These are phyloP conservation scores for Enteromius fasciolatus DNA, from an alignment of 2,797 vertebrate species.

Conservation along the genomic window DNA sequence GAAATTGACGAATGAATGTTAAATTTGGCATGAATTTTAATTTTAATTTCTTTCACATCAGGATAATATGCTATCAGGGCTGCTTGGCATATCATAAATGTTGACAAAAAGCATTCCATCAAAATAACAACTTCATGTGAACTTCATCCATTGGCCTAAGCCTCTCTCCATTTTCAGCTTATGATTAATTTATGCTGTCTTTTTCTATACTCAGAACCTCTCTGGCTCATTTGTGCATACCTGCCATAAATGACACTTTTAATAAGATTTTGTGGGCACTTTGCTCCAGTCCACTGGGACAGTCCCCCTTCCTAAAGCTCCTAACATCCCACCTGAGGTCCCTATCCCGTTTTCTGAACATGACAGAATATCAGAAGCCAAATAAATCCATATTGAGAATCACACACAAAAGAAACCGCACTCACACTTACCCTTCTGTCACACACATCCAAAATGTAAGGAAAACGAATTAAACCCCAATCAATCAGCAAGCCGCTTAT, in stretches of 20 bases:
- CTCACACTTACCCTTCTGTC: conserved; percentile 20
- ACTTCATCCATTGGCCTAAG: conserved; percentile 46
- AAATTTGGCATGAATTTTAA: background rate
- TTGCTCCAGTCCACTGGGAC: conserved; percentile 70
- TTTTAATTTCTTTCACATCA: background rate
- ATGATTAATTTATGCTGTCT: conserved; percentile 80
- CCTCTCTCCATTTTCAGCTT: conserved; percentile 59
- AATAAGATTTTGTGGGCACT: conserved; percentile 79
- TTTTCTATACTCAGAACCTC: conserved; percentile 78
- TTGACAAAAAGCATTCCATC: conserved; percentile 26
- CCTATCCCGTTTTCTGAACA: conserved; percentile 60
- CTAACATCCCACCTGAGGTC: conserved; percentile 48
- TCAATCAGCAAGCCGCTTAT: conserved; percentile 94
- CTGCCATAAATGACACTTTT: conserved; percentile 79
- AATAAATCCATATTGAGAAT: conserved; percentile 74
- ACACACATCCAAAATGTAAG: conserved; percentile 59
- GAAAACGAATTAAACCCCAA: conserved; percentile 84
- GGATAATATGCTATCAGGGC: background rate
- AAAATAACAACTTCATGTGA: conserved; percentile 2
- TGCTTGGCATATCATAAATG: conserved; percentile 3
- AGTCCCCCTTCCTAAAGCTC: conserved; percentile 49
- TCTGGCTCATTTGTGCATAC: conserved; percentile 66
- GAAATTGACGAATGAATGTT: background rate
- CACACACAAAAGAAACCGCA: conserved; percentile 76
- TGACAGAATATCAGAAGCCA: conserved; percentile 77